Evolutionary conservation across 2,888 invertebrate species (phyloP).

Genomic region (Unio pictorum): DNA sequence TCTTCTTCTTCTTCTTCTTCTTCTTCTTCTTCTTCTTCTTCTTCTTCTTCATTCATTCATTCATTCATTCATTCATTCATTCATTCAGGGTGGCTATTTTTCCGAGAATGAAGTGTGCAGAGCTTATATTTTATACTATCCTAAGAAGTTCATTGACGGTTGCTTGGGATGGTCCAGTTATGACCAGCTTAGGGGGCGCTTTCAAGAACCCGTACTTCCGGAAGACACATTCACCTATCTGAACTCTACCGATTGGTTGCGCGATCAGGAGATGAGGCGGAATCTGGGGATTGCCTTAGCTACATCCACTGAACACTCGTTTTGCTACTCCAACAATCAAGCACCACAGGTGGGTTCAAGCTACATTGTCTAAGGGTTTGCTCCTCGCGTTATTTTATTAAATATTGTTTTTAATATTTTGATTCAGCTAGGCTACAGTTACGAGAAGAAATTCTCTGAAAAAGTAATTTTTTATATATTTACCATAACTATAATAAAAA

Average conservation of each 20-base stretch:
- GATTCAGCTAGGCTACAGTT: too few relatives aligned
- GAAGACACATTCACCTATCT: constrained; percentile 4
- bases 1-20: too few relatives aligned
- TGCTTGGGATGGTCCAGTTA: constrained; percentile 32
- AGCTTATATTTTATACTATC: constrained; percentile 30
- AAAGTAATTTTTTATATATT: too few relatives aligned
- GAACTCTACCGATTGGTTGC: constrained; percentile 12
- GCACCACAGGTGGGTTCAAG: constrained; percentile 7
- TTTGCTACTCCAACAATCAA: constrained; percentile 25
- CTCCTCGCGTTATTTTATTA: too few relatives aligned
- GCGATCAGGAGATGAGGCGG: constrained; percentile 8
- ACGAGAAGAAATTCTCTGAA: too few relatives aligned
- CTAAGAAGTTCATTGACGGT: constrained; percentile 19
- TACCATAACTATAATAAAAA: too few relatives aligned
- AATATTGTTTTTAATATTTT: too few relatives aligned
- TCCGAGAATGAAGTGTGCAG: constrained; percentile 22
- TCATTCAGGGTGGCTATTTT: constrained; percentile 25
- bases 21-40: too few relatives aligned
- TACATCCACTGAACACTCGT: constrained; percentile 14
- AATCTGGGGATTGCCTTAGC: constrained; percentile 14
- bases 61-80: background rate
- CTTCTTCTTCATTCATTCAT: too few relatives aligned
- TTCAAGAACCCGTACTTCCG: constrained; percentile 1
- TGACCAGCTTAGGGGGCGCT: constrained; percentile 11
- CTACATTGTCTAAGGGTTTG: too few relatives aligned